phyloP scores from a whole-genome alignment of 2,113 vertebrate genomes.

The Corythaeola cristata region DNA sequence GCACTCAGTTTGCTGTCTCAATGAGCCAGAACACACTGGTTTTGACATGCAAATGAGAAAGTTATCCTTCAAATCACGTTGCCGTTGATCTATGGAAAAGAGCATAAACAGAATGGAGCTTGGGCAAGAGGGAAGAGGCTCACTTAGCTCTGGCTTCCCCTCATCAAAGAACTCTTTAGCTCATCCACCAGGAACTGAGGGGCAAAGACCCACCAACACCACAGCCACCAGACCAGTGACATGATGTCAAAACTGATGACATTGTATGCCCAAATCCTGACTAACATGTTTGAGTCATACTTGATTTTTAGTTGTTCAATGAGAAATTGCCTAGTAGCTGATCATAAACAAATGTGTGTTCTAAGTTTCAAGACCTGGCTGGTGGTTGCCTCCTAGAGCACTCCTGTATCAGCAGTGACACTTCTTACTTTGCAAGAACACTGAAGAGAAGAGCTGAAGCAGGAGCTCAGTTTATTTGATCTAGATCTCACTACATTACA shows the following conservation, averaged over 20 bases:
- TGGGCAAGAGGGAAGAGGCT: not conserved
- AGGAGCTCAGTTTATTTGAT: not conserved
- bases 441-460: not conserved
- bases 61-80: not conserved
- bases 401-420: rapidly evolving
- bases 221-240: rapidly evolving
- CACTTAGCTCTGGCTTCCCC: not conserved
- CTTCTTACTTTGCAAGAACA: not conserved
- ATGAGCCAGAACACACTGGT: not conserved
- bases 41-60: not conserved
- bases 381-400: not conserved
- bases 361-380: not conserved
- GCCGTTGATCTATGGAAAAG: not conserved
- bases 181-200: not conserved
- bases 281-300: not conserved
- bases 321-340: not conserved
- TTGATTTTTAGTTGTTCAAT: not conserved
- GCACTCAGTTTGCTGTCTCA: not conserved
- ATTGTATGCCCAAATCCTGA: not conserved
- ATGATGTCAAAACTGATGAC: not conserved
- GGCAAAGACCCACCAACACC: not conserved
- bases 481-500: not conserved
- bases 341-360: not conserved
- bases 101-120: rapidly evolving
- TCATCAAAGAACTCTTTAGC: not conserved